Base-by-base conservation (phyloP, 2,113 vertebrate genomes). In the Archocentrus centrarchus region DNA sequence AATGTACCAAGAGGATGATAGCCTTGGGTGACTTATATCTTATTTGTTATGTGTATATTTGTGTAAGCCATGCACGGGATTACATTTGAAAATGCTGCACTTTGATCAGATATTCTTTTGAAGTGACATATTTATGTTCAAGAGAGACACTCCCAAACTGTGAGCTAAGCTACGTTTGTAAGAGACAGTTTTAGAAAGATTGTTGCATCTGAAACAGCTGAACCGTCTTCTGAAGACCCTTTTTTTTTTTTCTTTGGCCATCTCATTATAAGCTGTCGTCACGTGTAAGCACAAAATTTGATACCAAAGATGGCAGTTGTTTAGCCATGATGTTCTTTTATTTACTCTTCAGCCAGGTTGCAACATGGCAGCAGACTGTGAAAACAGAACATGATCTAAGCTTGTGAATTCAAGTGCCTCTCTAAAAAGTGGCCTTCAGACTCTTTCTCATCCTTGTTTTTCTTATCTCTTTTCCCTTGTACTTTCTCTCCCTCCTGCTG, bases 71-170 rank as follows among this genome's bases (percentile, higher is more conserved):
- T 20, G 47, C 68, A 14, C 44, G 53, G 6, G 27, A 73, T 73
- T 73, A 73, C 24, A 73, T 73, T 55, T 55, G 55, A 73, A 73
- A 73, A 55, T 14, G 11, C 68, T 73, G 17, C 11, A 11, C 68
- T 55, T 73, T 53, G 68, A 73, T 73, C 47, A n/a, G 47, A 55
- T 73, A 55, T 73, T 73, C 68, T 73, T 55, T 73, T 73, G 68
- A 73, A 73, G 68, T 53, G 68, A 73, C 18, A 3, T 73, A 35
- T 55, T 35, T 55, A 53, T 35, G 47, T 73, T 73, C 68, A 73
- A 73, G 68, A 47, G 27, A 73, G 68, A 55, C 27, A 30, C 68
- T 73, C 11, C 27, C 47, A 3, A 73, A 55, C 18, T 11, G 2
- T 35, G 27, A 55, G 68, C 47, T 53, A 73, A 73, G 14, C 47